Percentiles rank a stretch among this genome's conserved stretches.
Evolutionary conservation across 2,113 vertebrate genomes (phyloP).

Genomic region (Pontoporia blainvillei): DNA sequence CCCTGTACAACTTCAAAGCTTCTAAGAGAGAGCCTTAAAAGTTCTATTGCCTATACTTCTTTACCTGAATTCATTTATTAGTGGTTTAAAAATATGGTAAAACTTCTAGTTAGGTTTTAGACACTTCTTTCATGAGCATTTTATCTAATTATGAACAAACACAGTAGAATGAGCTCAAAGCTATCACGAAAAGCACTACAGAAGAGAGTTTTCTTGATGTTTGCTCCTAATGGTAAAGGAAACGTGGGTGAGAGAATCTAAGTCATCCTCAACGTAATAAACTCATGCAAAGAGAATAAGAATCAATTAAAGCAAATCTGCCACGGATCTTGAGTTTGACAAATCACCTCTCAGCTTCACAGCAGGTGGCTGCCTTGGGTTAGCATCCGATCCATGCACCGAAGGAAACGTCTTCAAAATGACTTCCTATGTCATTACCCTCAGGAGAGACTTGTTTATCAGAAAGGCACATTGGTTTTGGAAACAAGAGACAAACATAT

Average conservation of each 20-base stretch:
- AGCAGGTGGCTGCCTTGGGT: slow-evolving; percentile 30
- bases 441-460: slow-evolving; percentile 59
- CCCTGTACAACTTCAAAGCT: background rate
- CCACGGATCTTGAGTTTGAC: slow-evolving; percentile 47
- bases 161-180: background rate
- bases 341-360: slow-evolving; percentile 58
- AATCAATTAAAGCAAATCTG: slow-evolving; percentile 61
- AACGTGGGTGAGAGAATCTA: slow-evolving; percentile 5
- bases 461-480: slow-evolving; percentile 51
- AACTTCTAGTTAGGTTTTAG: background rate
- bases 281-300: background rate
- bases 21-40: background rate
- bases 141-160: background rate
- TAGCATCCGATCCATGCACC: background rate
- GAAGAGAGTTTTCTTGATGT: background rate
- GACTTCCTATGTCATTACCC: slow-evolving; percentile 30
- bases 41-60: background rate
- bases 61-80: background rate
- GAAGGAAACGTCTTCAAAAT: slow-evolving; percentile 39
- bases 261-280: slow-evolving; percentile 13
- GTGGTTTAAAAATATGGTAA: background rate
- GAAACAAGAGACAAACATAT: slow-evolving; percentile 57
- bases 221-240: background rate
- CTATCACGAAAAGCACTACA: background rate
- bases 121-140: background rate